A percentile compares a stretch with the other conserved stretches of the same genome.
Conservation (phyloP, 2,888 invertebrate genomes). For the Chirona hameri region DNA sequence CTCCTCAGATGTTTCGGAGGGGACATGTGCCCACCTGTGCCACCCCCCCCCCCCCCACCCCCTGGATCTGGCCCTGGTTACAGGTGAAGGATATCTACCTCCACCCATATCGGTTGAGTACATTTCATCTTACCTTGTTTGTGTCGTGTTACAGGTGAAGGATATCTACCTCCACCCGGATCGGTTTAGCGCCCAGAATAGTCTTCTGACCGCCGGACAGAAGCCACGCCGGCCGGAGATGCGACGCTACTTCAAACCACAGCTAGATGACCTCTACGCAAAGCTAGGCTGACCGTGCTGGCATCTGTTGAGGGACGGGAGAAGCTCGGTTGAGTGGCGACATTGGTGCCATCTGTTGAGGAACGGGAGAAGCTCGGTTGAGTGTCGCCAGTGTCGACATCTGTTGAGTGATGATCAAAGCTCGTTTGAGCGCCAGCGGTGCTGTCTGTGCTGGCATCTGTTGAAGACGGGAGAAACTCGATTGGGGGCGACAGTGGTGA, state of each 20-base stretch:
- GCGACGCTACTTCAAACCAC: neutral
- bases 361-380: neutral
- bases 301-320: neutral
- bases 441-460: too few species aligned
- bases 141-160: constrained; percentile 66
- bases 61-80: too few species aligned
- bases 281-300: neutral
- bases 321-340: neutral
- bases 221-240: constrained; percentile 79
- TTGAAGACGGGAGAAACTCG: too few species aligned
- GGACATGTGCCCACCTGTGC: too few species aligned
- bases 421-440: too few species aligned
- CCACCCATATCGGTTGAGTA: neutral
- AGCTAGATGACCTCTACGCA: neutral
- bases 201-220: constrained; percentile 89
- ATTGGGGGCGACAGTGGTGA: too few species aligned
- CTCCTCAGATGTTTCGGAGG: too few species aligned
- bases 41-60: too few species aligned
- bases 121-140: neutral
- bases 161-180: constrained; percentile 92
- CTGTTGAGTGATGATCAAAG: too few species aligned
- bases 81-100: constrained; percentile 71
- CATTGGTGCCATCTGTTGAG: neutral
- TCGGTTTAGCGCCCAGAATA: constrained; percentile 94
- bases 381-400: too few species aligned